A percentile compares a stretch with the other conserved stretches of the same genome.
phyloP scores from a whole-genome alignment of 2,113 vertebrate species.

The Strix aluco region DNA sequence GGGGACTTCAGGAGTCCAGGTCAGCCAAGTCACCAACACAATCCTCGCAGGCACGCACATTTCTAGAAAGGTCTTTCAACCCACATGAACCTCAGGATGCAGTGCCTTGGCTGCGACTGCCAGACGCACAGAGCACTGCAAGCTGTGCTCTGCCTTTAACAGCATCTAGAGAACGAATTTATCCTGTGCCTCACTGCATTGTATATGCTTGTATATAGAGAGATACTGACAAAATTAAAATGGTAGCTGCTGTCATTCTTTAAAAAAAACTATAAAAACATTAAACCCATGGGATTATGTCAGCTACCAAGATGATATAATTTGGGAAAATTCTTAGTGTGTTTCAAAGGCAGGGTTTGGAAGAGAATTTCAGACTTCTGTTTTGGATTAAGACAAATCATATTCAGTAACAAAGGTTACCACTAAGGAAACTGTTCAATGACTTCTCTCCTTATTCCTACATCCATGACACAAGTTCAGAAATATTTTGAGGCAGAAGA shows the following conservation, averaged over 20 bases:
- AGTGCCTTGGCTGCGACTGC: background rate
- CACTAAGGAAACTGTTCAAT: background rate
- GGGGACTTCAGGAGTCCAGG: background rate
- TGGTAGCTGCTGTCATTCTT: background rate
- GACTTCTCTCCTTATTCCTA: background rate
- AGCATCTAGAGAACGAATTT: background rate
- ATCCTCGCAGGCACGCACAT: background rate
- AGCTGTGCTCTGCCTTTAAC: background rate
- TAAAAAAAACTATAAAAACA: background rate
- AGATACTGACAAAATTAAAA: background rate
- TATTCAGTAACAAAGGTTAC: background rate
- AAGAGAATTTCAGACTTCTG: background rate
- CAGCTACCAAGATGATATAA: background rate
- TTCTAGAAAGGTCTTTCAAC: background rate
- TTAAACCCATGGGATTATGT: background rate
- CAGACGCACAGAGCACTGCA: rapidly evolving
- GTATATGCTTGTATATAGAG: rapidly evolving
- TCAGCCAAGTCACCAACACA: background rate
- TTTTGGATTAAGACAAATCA: background rate
- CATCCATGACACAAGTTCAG: background rate
- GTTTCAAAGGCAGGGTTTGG: background rate
- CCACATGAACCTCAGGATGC: background rate
- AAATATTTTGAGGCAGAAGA: background rate
- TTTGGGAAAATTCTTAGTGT: background rate
- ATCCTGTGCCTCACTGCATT: background rate